Evolutionary conservation across 2,888 invertebrate species (phyloP).

Genomic region (Dicyrtomina minuta): DNA sequence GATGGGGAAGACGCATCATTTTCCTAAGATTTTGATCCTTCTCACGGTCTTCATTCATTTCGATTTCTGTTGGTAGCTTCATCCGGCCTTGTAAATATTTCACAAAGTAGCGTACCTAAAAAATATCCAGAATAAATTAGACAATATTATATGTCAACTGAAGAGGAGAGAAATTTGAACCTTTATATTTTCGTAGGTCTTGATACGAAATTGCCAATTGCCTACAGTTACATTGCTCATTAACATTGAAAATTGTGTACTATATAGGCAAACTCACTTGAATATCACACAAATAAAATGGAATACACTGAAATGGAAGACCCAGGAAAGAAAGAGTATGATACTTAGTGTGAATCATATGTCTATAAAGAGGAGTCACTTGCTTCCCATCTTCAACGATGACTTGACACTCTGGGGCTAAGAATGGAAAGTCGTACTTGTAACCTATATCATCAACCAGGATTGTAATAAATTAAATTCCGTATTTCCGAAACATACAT

Average conservation of each 20-base stretch:
- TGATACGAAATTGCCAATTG: too few species aligned
- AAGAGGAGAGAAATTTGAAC: too few species aligned
- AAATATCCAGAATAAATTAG: too few species aligned
- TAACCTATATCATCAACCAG: slow-evolving; percentile 46
- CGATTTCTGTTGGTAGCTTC: slow-evolving; percentile 32
- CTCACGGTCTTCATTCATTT: slow-evolving; percentile 32
- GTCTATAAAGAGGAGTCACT: slow-evolving; percentile 77
- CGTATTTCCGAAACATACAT: slow-evolving; percentile 12
- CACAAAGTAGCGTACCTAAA: slow-evolving; percentile 34
- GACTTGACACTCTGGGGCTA: slow-evolving; percentile 67
- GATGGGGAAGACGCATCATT: slow-evolving; percentile 38
- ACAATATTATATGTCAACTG: slow-evolving; percentile 39
- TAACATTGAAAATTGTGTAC: slow-evolving; percentile 30
- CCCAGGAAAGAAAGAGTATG: slow-evolving; percentile 82
- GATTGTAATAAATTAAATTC: slow-evolving; percentile 26
- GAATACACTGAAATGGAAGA: slow-evolving; percentile 77
- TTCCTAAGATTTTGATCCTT: slow-evolving; percentile 42
- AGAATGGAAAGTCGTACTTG: slow-evolving; percentile 54
- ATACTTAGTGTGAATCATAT: slow-evolving; percentile 75
- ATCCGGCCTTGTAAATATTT: slow-evolving; percentile 44
- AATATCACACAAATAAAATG: slow-evolving; percentile 81
- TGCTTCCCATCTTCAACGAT: slow-evolving; percentile 76
- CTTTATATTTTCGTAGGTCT: too few species aligned
- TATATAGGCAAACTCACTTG: too few species aligned
- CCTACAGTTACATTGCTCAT: too few species aligned